Base-by-base conservation (phyloP, 2,888 invertebrate species). In the Eremobia ochroleuca region DNA sequence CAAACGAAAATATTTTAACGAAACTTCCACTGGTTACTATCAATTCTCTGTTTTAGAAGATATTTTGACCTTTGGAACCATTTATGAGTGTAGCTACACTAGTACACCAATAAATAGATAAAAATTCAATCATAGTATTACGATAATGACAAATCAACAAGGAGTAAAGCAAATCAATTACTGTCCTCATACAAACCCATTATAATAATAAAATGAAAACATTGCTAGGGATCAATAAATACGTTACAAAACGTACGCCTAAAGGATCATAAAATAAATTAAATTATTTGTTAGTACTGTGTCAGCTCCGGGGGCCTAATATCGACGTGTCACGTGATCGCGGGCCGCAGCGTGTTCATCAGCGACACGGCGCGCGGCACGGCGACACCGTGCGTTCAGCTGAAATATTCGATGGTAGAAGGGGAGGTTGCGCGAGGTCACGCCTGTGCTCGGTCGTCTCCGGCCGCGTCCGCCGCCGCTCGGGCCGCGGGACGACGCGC, bases 371-470 rank as follows among this genome's bases (percentile, higher is more conserved):
- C 59, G 52, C 73, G 84, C 85, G 90, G 88, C 92, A 91, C 85
- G 93, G 95, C 92, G 94, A 95, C 89, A 95, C 94, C 83, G 93
- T 92, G 92, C 93, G 94, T 95, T 94, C 95, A 91, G 93, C 93
- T 94, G 92, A 94, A 95, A 93, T 92, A 92, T 92, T 93, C 93
- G 94, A 94, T 94, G 91, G 95, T 90, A 92, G 94, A 89, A 92
- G 94, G 90, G 94, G 96, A 90, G 96, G 97, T 90, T 95, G 97
- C 92, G 94, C 96, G 95, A 94, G 97, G 95, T 94, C 95, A 95
- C 96, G 96, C 93, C 94, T 94, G 92, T 90, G 93, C 85, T 93
- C 95, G 91, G 94, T 93, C 81, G 94, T 91, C 80, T 94, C 92
- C 87, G 94, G 85, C 75, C 75, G 73, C 81, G 88, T 91, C 87